Conservation (phyloP, 1,140 invertebrate species). For the Temnothorax longispinosus region DNA sequence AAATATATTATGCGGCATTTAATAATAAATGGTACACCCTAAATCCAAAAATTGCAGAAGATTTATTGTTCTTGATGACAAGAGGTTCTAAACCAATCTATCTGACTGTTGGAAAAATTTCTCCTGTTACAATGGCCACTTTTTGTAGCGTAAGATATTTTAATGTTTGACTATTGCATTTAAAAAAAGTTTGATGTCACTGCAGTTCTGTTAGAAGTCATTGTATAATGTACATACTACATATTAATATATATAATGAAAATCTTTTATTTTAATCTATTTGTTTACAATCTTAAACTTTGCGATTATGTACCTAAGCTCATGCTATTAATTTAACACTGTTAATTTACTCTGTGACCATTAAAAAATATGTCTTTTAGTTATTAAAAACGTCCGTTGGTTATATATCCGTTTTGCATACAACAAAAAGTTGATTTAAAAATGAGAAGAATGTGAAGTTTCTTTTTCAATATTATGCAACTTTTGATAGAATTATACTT, state of each 20-base stretch:
- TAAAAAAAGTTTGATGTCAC: background rate
- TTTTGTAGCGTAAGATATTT: conserved; percentile 36
- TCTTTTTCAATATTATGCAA: background rate
- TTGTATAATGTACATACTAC: background rate
- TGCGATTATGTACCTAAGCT: background rate
- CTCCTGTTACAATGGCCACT: conserved; percentile 26
- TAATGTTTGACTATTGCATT: background rate
- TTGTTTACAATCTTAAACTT: background rate
- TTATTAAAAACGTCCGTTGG: conserved; percentile 11
- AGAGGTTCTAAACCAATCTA: conserved; percentile 7
- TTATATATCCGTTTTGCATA: conserved; percentile 9
- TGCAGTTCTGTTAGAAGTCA: background rate
- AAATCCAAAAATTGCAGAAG: background rate
- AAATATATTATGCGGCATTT: background rate
- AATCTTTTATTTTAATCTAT: background rate
- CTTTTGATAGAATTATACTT: background rate
- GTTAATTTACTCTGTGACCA: background rate
- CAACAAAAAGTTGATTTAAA: background rate
- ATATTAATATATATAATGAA: background rate
- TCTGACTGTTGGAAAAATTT: conserved; percentile 56
- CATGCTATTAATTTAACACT: no score
- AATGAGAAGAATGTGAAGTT: background rate
- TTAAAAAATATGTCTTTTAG: background rate
- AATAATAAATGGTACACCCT: background rate
- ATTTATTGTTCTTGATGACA: conserved; percentile 30